Evolutionary conservation across 2,113 vertebrate genomes (phyloP), one percentile per base, ranked within the genome.

Genomic region (Chaetodon trifascialis): DNA sequence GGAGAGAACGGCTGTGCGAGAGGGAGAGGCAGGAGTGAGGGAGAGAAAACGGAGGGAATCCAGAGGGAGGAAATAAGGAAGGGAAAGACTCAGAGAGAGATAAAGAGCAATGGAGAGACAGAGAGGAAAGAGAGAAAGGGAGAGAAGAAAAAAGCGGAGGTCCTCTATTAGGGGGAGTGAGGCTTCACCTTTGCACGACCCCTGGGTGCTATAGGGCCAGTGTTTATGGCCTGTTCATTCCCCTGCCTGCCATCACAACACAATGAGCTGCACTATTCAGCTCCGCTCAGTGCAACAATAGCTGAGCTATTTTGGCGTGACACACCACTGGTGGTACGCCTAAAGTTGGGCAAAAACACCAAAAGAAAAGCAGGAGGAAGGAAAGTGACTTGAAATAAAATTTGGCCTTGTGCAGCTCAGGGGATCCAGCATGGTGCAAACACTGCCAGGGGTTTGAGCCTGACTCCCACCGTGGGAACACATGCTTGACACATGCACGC

Each of bases 161-260:
- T 87, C 38, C 78, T 83, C 86, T 87, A 80, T 92, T 88, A 84
- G 80, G 66, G 72, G 83, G 83, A 86, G 90, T 80, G 80, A 87
- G 93, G 87, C 90, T 94, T 95, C 93, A 95, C 94, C 95, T 94
- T 93, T 92, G 85, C 59, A 78, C 80, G 94, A 95, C 94, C 95
- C 91, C 91, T 73, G 82, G 87, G 76, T 78, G 91, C 93, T 90
- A 91, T 83, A 94, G 91, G 90, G 83, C 84, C 92, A 73, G 89
- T 89, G 92, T 95, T 95, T 94, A 96, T 80, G 87, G 91, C 92
- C 91, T 92, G 88, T 89, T 92, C 90, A 83, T 84, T 92, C 91
- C 94, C 89, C 90, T 82, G 86, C 93, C 93, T 93, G 93, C 91
- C 93, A 92, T 93, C 91, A 76, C 83, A 84, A 90, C 93, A 95